phyloP scores from a whole-genome alignment of 1,140 invertebrate species.

The Tribolium castaneum region DNA sequence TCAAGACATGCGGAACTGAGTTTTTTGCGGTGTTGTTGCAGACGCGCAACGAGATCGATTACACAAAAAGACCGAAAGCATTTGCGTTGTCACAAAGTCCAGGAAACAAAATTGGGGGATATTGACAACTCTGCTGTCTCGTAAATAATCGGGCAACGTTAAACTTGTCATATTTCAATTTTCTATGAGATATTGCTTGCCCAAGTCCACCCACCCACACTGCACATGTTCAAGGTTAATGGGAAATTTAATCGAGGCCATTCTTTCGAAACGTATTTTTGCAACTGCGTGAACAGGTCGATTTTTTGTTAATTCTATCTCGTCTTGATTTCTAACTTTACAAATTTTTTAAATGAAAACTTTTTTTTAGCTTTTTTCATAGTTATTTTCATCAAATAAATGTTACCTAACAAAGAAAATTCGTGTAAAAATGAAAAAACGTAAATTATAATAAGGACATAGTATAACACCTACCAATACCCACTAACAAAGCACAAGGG shows the following conservation, averaged over 20 bases:
- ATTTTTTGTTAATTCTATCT: too few relatives aligned
- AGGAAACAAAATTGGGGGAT: neutral
- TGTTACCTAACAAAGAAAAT: too few relatives aligned
- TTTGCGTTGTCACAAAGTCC: conserved; percentile 20
- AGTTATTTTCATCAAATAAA: too few relatives aligned
- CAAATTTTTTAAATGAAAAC: too few relatives aligned
- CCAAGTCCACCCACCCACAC: conserved; percentile 42
- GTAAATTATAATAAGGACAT: too few relatives aligned
- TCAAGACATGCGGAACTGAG: conserved; percentile 35
- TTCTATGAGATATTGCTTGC: conserved; percentile 46
- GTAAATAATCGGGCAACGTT: conserved; percentile 47
- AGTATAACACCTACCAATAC: too few relatives aligned
- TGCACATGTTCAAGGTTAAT: neutral
- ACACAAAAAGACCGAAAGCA: conserved; percentile 40
- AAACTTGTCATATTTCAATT: conserved; percentile 52
- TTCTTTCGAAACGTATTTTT: too few relatives aligned
- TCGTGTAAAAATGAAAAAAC: too few relatives aligned
- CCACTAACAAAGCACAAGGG: too few relatives aligned
- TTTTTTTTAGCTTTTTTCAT: too few relatives aligned
- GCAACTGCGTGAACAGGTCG: too few relatives aligned
- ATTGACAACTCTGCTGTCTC: conserved; percentile 35
- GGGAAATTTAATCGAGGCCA: neutral
- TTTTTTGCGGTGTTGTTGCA: conserved; percentile 41
- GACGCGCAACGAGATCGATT: conserved; percentile 42
- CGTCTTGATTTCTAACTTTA: too few relatives aligned